Base-by-base conservation (phyloP, 2,797 vertebrate species). In the Molossus molossus region DNA sequence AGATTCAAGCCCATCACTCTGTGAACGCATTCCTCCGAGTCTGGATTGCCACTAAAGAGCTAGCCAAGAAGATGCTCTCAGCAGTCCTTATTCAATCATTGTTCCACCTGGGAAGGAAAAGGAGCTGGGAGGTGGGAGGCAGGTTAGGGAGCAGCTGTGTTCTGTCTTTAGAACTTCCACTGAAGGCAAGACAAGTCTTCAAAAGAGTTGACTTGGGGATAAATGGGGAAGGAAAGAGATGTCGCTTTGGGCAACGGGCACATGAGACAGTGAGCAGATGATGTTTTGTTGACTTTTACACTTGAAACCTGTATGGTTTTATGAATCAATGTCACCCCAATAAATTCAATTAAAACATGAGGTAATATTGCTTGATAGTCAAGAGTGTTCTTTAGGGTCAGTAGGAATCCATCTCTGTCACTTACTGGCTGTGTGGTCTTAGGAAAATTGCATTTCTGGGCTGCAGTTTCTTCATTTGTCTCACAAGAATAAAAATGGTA, bases 21-120 rank as follows among this genome's bases (percentile, higher is more conserved):
- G 94, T 37, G 29, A 80, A 69, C 67, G 76, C 94, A 93, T 96
- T 96, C 91, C 87, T 82, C 65, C 11, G 67, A 60, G 89, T 87
- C 57, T 89, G 33, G 85, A 53, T 80, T 2, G 1, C 76, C 27
- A 73, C 21, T 57, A 40, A 29, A 17, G 53, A 67, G 62, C 58
- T 15, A 12, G 6, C 50, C 82, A 0, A 0, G n/a, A 57, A 83
- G 64, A 73, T 53, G 17, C 1, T 0, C 65, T 62, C 40, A 0
- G 0, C 1, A 23, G 62, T 73, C 17, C 50, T 57, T 77, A 73
- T 57, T 65, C 89, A 50, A 23, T 70, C 40, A 3, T 21, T 1
- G 0, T 17, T 65, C 9, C 0, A 1, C 50, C 83, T 80, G 27
- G 20, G 72, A 87, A 88, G 57, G 65, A 62, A 25, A 53, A 82